These are phyloP conservation scores for Hydrotaea diabolus DNA, from an alignment of 2,888 invertebrate genomes.

Conservation along the genomic window DNA sequence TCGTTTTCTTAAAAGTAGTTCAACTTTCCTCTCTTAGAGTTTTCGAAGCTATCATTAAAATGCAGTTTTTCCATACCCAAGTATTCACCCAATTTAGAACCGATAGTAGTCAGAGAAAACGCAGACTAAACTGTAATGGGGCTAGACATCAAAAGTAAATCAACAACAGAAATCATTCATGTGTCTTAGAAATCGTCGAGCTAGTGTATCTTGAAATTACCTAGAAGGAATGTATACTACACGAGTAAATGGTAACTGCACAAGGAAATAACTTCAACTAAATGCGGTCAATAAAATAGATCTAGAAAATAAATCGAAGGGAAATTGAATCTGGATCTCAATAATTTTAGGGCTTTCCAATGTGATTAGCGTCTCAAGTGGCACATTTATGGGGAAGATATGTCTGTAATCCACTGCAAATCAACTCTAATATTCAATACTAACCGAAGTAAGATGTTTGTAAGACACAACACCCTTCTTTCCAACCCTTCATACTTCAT, in stretches of 20 bases:
- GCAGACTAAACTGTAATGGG: constrained; percentile 35
- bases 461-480: too few species aligned
- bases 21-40: constrained; percentile 63
- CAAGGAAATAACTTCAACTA: neutral
- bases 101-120: constrained; percentile 18
- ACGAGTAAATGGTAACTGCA: constrained; percentile 1
- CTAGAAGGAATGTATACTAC: constrained; percentile 29
- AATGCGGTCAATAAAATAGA: too few species aligned
- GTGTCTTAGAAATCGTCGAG: neutral
- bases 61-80: constrained; percentile 37
- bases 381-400: too few species aligned
- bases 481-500: too few species aligned
- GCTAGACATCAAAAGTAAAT: constrained; percentile 48
- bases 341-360: too few species aligned
- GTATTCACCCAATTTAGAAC: constrained; percentile 30
- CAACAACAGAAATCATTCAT: constrained; percentile 26
- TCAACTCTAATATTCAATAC: too few species aligned
- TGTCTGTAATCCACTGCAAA: too few species aligned
- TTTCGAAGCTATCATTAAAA: constrained; percentile 58
- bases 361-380: too few species aligned
- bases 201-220: constrained; percentile 14
- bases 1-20: constrained; percentile 58
- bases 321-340: too few species aligned
- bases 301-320: too few species aligned
- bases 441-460: too few species aligned